phyloP scores from a whole-genome alignment of 1,140 invertebrate species.

The Atta texana region DNA sequence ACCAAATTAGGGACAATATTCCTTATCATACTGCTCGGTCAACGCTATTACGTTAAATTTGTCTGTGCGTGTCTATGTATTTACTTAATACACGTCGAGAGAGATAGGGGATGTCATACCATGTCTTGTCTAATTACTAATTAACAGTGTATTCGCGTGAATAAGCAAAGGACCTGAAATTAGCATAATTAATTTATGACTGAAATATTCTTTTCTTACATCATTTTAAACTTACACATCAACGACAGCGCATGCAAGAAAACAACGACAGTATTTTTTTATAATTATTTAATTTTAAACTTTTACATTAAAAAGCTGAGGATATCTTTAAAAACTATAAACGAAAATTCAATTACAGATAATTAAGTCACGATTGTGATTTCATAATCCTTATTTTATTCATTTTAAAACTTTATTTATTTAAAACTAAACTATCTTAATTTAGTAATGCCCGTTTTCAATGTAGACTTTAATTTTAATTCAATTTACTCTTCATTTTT shows the following conservation, averaged over 20 bases:
- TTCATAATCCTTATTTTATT: constrained; percentile 22
- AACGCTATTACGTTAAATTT: constrained; percentile 45
- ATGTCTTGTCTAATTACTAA: constrained; percentile 54
- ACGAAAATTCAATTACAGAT: neutral
- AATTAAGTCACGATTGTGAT: neutral
- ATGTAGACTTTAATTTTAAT: too few species aligned
- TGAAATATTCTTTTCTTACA: neutral
- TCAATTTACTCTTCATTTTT: too few species aligned
- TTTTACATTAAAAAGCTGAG: neutral
- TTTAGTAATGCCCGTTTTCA: neutral
- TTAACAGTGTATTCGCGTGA: constrained; percentile 41
- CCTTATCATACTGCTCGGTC: constrained; percentile 14
- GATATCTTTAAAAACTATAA: neutral
- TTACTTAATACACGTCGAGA: constrained; percentile 32
- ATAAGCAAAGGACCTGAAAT: constrained; percentile 33
- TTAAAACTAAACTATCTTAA: neutral
- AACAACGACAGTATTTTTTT: neutral
- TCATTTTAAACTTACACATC: neutral
- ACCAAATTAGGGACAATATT: constrained; percentile 19
- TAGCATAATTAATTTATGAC: constrained; percentile 39
- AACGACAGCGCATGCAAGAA: neutral
- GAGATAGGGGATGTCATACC: constrained; percentile 15
- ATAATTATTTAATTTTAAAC: neutral
- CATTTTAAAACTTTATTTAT: constrained; percentile 11
- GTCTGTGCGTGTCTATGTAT: constrained; percentile 25